Evolutionary conservation across 30 jellyfish, hydroid and myxozoan genomes (phyloP).

Genomic region (Aurelia coerulea): DNA sequence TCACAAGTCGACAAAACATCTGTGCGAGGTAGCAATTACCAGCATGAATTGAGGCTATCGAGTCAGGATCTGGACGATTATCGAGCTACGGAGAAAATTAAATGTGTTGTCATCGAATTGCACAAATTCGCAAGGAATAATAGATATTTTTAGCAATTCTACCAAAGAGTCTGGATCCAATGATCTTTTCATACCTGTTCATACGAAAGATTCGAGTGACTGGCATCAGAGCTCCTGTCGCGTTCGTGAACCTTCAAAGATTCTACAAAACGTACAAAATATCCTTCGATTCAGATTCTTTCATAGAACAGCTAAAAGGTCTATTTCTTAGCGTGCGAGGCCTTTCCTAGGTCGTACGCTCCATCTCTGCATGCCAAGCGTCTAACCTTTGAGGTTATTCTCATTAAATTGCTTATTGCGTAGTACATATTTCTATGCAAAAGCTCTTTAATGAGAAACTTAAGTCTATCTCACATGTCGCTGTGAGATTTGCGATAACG

Average conservation of each 20-base stretch:
- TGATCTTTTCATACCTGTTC: too few species aligned
- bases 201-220: too few species aligned
- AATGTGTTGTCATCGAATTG: not conserved
- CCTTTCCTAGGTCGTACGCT: not conserved
- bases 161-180: not conserved
- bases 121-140: too few species aligned
- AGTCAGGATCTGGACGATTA: slow-evolving; percentile 55
- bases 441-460: too few species aligned
- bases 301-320: not conserved
- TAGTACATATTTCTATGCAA: too few species aligned
- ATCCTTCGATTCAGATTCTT: too few species aligned
- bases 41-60: slow-evolving; percentile 80
- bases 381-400: not conserved
- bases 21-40: slow-evolving; percentile 94
- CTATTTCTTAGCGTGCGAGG: too few species aligned
- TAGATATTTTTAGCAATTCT: not conserved
- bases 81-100: slow-evolving; percentile 19
- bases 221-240: too few species aligned
- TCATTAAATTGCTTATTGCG: not conserved
- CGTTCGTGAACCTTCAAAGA: too few species aligned
- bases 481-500: too few species aligned
- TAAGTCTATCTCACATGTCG: too few species aligned
- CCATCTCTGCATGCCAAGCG: not conserved
- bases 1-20: slow-evolving; percentile 84
- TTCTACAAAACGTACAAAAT: too few species aligned